Conservation (phyloP, 1,140 invertebrate genomes). For the Cepaea nemoralis region DNA sequence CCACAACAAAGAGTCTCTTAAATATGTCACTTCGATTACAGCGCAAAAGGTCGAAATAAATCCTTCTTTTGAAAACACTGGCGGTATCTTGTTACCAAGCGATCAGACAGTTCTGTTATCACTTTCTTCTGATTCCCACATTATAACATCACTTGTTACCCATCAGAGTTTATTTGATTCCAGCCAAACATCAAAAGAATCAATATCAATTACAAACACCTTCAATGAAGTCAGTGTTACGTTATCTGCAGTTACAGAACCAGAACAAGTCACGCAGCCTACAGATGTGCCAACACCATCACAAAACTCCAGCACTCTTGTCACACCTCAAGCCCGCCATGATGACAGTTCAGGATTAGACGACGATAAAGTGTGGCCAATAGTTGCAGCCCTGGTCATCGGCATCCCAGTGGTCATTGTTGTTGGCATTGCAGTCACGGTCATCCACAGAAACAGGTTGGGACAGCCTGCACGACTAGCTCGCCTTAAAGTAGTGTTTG, state of each 20-base stretch:
- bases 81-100: neutral
- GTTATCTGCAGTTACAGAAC: neutral
- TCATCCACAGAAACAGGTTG: constrained; percentile 47
- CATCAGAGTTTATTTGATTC: neutral
- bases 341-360: neutral
- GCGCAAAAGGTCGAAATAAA: too few species aligned
- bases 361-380: constrained; percentile 46
- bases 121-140: neutral
- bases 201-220: neutral
- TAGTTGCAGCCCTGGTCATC: constrained; percentile 49
- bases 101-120: neutral
- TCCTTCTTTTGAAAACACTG: too few species aligned
- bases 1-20: too few species aligned
- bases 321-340: neutral
- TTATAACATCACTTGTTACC: neutral
- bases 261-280: neutral
- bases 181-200: neutral
- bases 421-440: constrained; percentile 48
- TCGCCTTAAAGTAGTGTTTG: neutral
- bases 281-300: neutral
- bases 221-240: neutral
- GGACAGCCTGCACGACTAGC: constrained; percentile 14
- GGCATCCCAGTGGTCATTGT: constrained; percentile 50
- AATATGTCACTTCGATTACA: too few species aligned
- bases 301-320: neutral